phyloP scores from a whole-genome alignment of 2,797 vertebrate species.

The Phoeniculus purpureus region DNA sequence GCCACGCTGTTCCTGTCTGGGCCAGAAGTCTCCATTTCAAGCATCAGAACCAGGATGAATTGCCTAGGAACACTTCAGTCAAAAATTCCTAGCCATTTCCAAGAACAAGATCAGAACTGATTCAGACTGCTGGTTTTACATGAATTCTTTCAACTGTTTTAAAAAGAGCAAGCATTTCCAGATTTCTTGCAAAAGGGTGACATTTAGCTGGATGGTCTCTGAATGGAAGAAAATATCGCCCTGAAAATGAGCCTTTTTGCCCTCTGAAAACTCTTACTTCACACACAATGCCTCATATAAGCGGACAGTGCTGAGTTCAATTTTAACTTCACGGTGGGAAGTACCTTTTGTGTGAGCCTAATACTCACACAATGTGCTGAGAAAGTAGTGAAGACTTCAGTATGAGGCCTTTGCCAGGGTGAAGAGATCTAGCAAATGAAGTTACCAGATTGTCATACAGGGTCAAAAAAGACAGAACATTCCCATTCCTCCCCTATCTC shows the following conservation, averaged over 20 bases:
- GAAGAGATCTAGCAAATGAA: not conserved
- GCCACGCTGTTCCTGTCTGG: not conserved
- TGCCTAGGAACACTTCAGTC: not conserved
- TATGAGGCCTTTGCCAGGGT: not conserved
- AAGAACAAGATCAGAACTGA: not conserved
- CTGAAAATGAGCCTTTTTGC: not conserved
- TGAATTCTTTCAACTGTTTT: not conserved
- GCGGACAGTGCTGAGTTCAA: rapidly evolving
- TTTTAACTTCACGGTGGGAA: not conserved
- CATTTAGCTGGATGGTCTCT: not conserved
- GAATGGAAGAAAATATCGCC: not conserved
- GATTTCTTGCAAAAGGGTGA: not conserved
- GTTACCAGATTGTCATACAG: not conserved
- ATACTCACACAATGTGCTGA: not conserved
- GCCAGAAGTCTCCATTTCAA: not conserved
- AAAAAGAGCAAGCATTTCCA: not conserved
- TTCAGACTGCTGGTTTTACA: not conserved
- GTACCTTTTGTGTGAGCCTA: not conserved
- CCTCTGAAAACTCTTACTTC: not conserved
- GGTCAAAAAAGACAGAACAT: not conserved
- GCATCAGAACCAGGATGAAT: not conserved
- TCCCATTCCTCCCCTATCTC: not conserved
- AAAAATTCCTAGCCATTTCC: not conserved
- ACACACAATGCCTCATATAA: not conserved
- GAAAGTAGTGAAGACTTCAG: not conserved